phyloP scores from a whole-genome alignment of 2,797 vertebrate species.

The Psittacula derbiana region DNA sequence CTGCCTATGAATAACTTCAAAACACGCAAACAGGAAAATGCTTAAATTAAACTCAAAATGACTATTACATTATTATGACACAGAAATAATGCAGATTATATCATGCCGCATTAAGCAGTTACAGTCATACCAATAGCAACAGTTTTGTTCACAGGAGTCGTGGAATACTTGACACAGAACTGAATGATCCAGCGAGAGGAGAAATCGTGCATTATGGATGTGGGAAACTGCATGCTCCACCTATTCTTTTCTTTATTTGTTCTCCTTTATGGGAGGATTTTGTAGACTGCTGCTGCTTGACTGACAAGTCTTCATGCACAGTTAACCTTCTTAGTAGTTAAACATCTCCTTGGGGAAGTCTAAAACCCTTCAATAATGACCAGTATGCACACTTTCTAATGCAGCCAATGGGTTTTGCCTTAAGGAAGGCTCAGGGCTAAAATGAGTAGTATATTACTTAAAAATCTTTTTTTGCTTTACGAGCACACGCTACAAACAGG shows the following conservation, averaged over 20 bases:
- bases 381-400: background rate
- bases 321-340: slow-evolving; percentile 25
- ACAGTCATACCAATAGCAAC: background rate
- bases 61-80: background rate
- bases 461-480: slow-evolving; percentile 1
- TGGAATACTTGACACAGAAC: background rate
- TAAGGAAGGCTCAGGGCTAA: slow-evolving; percentile 29
- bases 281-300: background rate
- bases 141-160: background rate
- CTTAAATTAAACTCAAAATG: background rate
- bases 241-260: background rate
- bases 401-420: slow-evolving; percentile 29
- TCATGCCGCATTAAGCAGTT: background rate
- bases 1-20: background rate
- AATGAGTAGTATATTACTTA: background rate
- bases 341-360: background rate
- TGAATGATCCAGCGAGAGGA: background rate
- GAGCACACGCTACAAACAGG: background rate
- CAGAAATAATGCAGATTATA: background rate
- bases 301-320: background rate
- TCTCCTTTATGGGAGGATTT: background rate
- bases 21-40: background rate
- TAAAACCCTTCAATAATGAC: background rate
- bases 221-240: background rate
- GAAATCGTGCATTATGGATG: background rate